These are phyloP conservation scores for Salminus brasiliensis DNA, from an alignment of 2,113 vertebrate species.

Conservation along the genomic window DNA sequence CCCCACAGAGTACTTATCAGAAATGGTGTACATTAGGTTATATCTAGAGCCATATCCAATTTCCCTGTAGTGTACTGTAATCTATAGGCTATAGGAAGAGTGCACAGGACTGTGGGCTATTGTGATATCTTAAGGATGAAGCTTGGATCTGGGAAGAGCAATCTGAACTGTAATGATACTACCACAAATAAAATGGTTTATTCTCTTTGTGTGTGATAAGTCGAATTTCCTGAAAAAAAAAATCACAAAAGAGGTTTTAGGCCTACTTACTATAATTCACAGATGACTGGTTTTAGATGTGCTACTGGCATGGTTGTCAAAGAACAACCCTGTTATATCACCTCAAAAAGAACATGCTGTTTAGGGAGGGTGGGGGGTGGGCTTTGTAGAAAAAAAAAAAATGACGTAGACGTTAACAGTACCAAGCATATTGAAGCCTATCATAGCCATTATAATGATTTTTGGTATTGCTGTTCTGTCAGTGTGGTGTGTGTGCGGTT, in stretches of 20 bases:
- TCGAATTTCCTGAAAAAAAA: background rate
- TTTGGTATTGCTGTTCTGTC: too few relatives aligned
- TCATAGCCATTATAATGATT: too few relatives aligned
- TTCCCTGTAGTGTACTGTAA: conserved; percentile 12
- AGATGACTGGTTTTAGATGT: background rate
- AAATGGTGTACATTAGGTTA: conserved; percentile 17
- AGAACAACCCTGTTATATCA: background rate
- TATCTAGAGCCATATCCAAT: background rate
- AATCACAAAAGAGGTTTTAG: background rate
- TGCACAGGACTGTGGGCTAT: background rate
- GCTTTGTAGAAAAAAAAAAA: too few relatives aligned
- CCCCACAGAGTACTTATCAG: too few relatives aligned
- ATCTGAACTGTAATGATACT: conserved; percentile 29
- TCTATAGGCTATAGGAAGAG: background rate
- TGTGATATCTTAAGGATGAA: background rate
- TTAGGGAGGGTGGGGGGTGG: too few relatives aligned
- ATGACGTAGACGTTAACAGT: too few relatives aligned
- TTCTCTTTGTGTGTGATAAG: conserved; percentile 5
- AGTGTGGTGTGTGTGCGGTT: too few relatives aligned
- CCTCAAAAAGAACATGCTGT: too few relatives aligned
- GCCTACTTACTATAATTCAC: background rate
- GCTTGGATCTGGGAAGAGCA: background rate
- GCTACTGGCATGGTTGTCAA: background rate
- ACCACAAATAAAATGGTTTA: conserved; percentile 28
- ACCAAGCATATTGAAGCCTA: too few relatives aligned